phyloP scores from a whole-genome alignment of 2,888 invertebrate genomes.

The Athrips mouffetella region DNA sequence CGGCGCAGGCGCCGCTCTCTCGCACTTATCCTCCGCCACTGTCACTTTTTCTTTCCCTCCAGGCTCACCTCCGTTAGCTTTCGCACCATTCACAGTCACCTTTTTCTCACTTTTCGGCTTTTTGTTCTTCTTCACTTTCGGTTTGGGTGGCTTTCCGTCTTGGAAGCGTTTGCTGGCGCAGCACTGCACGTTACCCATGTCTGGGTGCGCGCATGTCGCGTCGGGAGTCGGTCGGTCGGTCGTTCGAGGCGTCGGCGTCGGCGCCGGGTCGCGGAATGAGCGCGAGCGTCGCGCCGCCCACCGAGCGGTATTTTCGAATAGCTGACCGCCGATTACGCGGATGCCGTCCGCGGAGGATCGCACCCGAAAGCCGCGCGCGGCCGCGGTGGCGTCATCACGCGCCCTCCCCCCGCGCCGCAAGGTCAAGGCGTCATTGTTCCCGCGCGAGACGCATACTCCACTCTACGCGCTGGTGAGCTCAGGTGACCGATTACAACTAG shows the following conservation, averaged over 20 bases:
- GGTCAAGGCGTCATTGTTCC: slow-evolving; percentile 75
- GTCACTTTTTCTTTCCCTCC: slow-evolving; percentile 42
- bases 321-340: slow-evolving; percentile 75
- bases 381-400: slow-evolving; percentile 73
- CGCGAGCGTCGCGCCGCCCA: slow-evolving; percentile 53
- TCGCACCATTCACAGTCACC: slow-evolving; percentile 54
- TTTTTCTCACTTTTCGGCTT: slow-evolving; percentile 45
- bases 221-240: slow-evolving; percentile 65
- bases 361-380: slow-evolving; percentile 75
- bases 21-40: slow-evolving; percentile 61
- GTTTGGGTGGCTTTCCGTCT: slow-evolving; percentile 58
- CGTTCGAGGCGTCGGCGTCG: slow-evolving; percentile 76
- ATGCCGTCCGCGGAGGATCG: slow-evolving; percentile 75
- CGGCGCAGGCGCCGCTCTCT: slow-evolving; percentile 52
- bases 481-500: slow-evolving; percentile 42
- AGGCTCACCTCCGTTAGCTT: slow-evolving; percentile 48
- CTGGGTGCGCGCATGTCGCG: slow-evolving; percentile 73
- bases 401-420: slow-evolving; percentile 66
- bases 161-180: slow-evolving; percentile 71
- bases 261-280: slow-evolving; percentile 75
- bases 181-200: slow-evolving; percentile 78
- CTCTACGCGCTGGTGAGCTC: slow-evolving; percentile 42
- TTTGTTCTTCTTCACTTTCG: slow-evolving; percentile 45
- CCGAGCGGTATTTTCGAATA: slow-evolving; percentile 67
- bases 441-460: slow-evolving; percentile 50